Conservation (phyloP, 2,113 vertebrate genomes). For the Platichthys flesus region DNA sequence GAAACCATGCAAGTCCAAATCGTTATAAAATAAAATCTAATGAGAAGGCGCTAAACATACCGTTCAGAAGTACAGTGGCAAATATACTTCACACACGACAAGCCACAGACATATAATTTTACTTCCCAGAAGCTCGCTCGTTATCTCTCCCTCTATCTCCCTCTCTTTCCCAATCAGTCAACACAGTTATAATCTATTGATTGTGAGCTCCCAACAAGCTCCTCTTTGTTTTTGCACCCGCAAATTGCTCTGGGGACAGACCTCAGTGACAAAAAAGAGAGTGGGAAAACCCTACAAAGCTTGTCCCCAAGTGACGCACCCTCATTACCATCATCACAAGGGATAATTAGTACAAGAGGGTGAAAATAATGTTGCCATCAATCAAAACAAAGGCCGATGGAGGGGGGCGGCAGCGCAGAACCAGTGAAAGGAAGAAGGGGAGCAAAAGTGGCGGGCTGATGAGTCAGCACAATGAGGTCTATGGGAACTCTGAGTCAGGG, state of each 20-base stretch:
- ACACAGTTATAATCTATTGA: slow-evolving; percentile 82
- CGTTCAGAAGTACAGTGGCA: too few relatives aligned
- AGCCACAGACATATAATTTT: slow-evolving; percentile 33
- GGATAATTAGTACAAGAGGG: slow-evolving; percentile 68
- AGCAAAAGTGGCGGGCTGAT: slow-evolving; percentile 46
- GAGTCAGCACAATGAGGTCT: slow-evolving; percentile 52
- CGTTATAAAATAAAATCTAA: too few relatives aligned
- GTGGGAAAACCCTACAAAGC: slow-evolving; percentile 61
- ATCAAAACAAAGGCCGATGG: slow-evolving; percentile 45
- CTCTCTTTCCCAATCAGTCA: slow-evolving; percentile 51
- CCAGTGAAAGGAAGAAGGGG: slow-evolving; percentile 32
- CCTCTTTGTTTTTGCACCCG: slow-evolving; percentile 84
- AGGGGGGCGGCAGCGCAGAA: background rate
- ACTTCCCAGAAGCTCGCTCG: slow-evolving; percentile 17
- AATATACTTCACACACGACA: slow-evolving; percentile 10
- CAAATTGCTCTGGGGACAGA: slow-evolving; percentile 80
- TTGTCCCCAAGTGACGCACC: slow-evolving; percentile 50
- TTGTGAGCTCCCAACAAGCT: slow-evolving; percentile 86
- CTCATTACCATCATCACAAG: slow-evolving; percentile 72
- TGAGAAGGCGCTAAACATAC: too few relatives aligned
- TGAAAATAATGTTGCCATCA: slow-evolving; percentile 53
- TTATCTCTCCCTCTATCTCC: slow-evolving; percentile 21
- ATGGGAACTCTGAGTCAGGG: slow-evolving; percentile 64
- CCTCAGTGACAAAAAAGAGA: slow-evolving; percentile 37
- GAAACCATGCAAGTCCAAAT: too few relatives aligned